A percentile compares a stretch with the other conserved stretches of the same genome.
Conservation (phyloP, 2,113 vertebrate genomes). For the Phoxinus phoxinus region DNA sequence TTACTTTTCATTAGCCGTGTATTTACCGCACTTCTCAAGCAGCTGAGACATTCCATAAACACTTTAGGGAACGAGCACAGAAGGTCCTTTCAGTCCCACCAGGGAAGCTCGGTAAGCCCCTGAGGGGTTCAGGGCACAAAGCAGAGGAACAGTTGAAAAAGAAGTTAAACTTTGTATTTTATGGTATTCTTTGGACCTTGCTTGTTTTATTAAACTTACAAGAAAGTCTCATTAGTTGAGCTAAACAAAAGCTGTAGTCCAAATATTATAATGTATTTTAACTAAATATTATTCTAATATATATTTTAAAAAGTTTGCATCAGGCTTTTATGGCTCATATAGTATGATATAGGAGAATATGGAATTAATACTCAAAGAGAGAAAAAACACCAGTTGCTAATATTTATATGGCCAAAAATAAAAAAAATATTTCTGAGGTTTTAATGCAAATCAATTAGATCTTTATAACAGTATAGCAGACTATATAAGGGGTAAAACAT, state of each 20-base stretch:
- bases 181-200: no score
- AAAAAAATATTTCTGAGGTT: background rate
- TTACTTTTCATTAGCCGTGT: conserved; percentile 40
- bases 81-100: conserved; percentile 70
- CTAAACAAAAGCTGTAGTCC: no score
- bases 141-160: conserved; percentile 1
- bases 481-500: background rate
- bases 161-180: background rate
- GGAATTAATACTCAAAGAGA: no score
- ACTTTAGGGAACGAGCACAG: conserved; percentile 72
- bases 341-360: no score
- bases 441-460: background rate
- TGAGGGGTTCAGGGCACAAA: conserved; percentile 57
- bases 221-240: no score
- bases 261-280: no score
- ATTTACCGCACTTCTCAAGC: conserved; percentile 61
- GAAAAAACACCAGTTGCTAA: background rate
- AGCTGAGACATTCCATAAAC: conserved; percentile 78
- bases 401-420: background rate
- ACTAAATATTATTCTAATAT: no score
- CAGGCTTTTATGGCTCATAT: no score
- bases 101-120: conserved; percentile 61
- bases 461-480: background rate
- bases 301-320: no score
- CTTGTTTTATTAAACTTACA: no score